These are phyloP conservation scores for Ethmia dodecea DNA, from an alignment of 2,888 invertebrate species.

Conservation along the genomic window DNA sequence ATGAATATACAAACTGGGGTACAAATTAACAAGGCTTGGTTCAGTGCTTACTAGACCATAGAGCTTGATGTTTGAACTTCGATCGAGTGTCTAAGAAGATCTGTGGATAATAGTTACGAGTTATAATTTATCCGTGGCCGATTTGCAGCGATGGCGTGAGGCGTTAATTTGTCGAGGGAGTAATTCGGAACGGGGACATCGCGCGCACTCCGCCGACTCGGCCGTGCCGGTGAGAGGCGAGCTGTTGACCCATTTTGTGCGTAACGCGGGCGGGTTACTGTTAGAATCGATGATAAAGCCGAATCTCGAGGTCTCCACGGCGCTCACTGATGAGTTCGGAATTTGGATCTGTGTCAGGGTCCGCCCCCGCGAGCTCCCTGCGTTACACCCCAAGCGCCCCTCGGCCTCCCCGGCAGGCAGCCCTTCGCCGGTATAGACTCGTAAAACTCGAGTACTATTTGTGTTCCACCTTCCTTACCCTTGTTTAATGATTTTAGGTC, in stretches of 20 bases:
- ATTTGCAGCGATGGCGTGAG: slow-evolving; percentile 44
- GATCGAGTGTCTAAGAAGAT: slow-evolving; percentile 16
- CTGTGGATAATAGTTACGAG: slow-evolving; percentile 8
- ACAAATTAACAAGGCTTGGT: slow-evolving; percentile 13
- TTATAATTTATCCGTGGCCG: slow-evolving; percentile 36
- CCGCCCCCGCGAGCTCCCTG: slow-evolving; percentile 64
- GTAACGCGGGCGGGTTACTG: slow-evolving; percentile 42
- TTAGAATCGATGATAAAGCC: slow-evolving; percentile 70
- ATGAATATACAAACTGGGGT: slow-evolving; percentile 11
- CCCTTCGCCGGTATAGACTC: slow-evolving; percentile 48
- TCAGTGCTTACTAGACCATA: slow-evolving; percentile 13
- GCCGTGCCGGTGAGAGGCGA: slow-evolving; percentile 30
- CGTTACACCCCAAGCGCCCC: slow-evolving; percentile 30
- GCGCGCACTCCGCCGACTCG: slow-evolving; percentile 42
- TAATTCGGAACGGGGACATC: slow-evolving; percentile 65
- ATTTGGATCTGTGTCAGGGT: slow-evolving; percentile 75
- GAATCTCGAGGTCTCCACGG: slow-evolving; percentile 64
- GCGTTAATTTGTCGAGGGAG: slow-evolving; percentile 63
- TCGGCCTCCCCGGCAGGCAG: slow-evolving; percentile 30
- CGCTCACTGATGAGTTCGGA: slow-evolving; percentile 66
- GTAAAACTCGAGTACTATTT: slow-evolving; percentile 65
- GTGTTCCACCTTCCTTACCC: slow-evolving; percentile 51
- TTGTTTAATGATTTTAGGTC: slow-evolving; percentile 52
- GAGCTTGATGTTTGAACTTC: not conserved
- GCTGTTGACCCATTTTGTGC: slow-evolving; percentile 73